A percentile compares a stretch with the other conserved stretches of the same genome.
These are phyloP conservation scores for Synanthedon andrenaeformis DNA, from an alignment of 2,888 invertebrate genomes.

Conservation along the genomic window DNA sequence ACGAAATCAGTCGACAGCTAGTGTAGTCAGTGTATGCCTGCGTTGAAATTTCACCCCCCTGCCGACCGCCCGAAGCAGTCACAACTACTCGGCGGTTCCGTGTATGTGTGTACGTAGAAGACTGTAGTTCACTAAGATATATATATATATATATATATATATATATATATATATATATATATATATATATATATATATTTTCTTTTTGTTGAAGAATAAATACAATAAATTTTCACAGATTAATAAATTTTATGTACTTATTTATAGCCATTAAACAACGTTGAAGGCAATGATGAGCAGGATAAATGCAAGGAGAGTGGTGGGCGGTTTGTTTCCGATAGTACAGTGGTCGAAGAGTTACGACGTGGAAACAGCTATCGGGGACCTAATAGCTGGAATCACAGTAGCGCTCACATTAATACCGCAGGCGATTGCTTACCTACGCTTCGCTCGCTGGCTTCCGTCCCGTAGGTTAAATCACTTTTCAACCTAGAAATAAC, in stretches of 20 bases:
- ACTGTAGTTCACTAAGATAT: too few species aligned
- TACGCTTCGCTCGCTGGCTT: conserved; percentile 80
- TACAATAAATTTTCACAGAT: too few species aligned
- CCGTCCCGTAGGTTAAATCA: conserved; percentile 33
- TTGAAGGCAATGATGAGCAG: neutral
- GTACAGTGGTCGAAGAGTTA: conserved; percentile 71
- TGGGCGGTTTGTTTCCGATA: conserved; percentile 61
- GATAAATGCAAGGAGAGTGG: conserved; percentile 26
- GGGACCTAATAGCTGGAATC: conserved; percentile 80
- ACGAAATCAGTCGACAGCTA: too few species aligned
- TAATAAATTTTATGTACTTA: neutral
- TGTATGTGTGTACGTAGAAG: too few species aligned
- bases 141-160: too few species aligned
- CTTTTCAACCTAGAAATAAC: neutral
- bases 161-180: too few species aligned
- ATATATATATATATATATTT: too few species aligned
- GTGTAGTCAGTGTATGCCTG: too few species aligned
- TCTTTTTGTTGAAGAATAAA: too few species aligned
- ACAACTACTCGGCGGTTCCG: too few species aligned
- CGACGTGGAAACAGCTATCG: conserved; percentile 63
- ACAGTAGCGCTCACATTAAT: conserved; percentile 83
- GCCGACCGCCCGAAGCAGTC: too few species aligned
- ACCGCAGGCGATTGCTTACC: conserved; percentile 83
- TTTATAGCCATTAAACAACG: neutral
- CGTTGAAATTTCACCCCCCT: too few species aligned